Evolutionary conservation across 2,888 invertebrate genomes (phyloP), one percentile per base, ranked within the genome.

Genomic region (Phaonia tiefii): DNA sequence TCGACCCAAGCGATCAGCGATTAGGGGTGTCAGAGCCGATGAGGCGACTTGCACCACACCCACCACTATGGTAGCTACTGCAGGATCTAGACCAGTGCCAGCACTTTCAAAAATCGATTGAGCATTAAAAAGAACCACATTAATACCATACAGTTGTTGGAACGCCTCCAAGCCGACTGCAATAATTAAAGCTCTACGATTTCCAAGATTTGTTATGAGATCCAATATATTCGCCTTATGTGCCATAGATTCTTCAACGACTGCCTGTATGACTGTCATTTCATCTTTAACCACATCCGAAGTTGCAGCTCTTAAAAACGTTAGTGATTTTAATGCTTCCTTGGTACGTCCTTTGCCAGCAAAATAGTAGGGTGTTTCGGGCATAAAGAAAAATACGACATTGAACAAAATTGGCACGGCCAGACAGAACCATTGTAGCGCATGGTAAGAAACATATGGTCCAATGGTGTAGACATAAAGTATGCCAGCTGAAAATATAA

Each of bases 121-220:
- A 85, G 95, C 94, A 90, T 96, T 96, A 89, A 96, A 95, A 1
- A 96, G 92, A 0, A 97, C 94, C 0, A 95, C 95, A 89, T 96
- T 96, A 86, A 96, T 95, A 0, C 96, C 96, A 1, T 94, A 94
- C 80, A 96, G 92, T 90, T 98, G 97, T 88, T 98, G 98, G 90
- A 96, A 95, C 84, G 93, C 91, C 71, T 96, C 95, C 78, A 97
- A 92, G 1, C 94, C 93, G 83, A 94, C 93, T 0, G 95, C 94
- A 70, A 95, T 93, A 83, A 96, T 92, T 86, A 97, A 93, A 0
- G 96, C 96, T 87, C 94, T 95, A 84, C 95, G 93, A 88, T 96
- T 94, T 22, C 94, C 93, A 75, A 93, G 93, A 2, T 94, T 93
- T 86, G 92, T 93, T 87, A 91, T 92, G 0, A 95, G 91, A 85